Evolutionary conservation across 2,888 invertebrate species (phyloP), one percentile per base, ranked within the genome.

Genomic region (Halictus ligatus): DNA sequence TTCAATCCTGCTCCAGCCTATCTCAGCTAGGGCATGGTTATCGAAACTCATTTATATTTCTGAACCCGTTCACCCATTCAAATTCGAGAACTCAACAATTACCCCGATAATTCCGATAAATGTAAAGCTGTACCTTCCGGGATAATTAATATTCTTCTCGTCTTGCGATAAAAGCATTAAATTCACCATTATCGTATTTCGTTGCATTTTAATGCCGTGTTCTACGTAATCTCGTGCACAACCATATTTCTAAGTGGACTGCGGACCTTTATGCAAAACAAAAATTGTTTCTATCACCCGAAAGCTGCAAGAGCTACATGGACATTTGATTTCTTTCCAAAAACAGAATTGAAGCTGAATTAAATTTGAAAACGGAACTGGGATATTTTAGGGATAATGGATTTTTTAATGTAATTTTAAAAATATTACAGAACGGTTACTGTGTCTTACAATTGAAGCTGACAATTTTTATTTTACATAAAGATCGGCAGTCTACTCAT

Each of bases 11-110:
- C 81, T 79, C 81, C 81, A 77, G 78, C 87, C 89, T 82, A 85
- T 77, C 81, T 78, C 81, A 79, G 71, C 81, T 78, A 82, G 80
- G 85, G 84, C 83, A 85, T 89, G 89, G 85, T 87, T 89, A 90
- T 91, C 91, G 90, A 91, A 90, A 89, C 88, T 91, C 90, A 90
- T 92, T 90, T 92, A 92, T 92, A 92, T 93, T 92, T 92, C 91
- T 91, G 88, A 88, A 89, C 87, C 81, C 89, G 86, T 86, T 89
- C 90, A 85, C 83, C 84, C 91, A 84, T 86, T 80, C 81, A 84
- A 83, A 83, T 73, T 81, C 54, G 54, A 40, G 72, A 74, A 71
- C 58, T 58, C 60, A 25, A 46, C 67, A 50, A 40, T 69, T n/a
- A 50, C 25, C 50, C 71, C 40, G 10, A 25, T 74, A 80, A 77